Conservation (phyloP, 1,140 invertebrate genomes). For the Leptinotarsa texana region DNA sequence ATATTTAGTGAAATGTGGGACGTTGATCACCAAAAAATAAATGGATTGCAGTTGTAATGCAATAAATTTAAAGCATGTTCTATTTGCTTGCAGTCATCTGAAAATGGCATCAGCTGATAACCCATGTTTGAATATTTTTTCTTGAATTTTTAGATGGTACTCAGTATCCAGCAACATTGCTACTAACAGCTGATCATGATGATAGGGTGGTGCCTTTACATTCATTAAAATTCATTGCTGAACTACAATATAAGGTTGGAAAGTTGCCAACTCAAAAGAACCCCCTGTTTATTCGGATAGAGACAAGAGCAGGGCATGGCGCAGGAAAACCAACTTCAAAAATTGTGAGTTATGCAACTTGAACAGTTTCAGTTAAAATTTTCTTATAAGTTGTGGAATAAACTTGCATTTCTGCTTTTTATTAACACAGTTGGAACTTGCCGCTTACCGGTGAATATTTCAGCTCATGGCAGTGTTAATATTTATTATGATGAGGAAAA, state of each 20-base stretch:
- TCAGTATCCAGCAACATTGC: constrained; percentile 89
- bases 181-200: constrained; percentile 96
- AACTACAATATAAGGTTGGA: constrained; percentile 80
- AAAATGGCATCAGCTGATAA: too few relatives aligned
- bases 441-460: not conserved
- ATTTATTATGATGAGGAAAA: not conserved
- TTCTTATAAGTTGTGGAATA: not conserved
- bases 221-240: constrained; percentile 92
- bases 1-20: too few relatives aligned
- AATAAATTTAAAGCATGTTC: too few relatives aligned
- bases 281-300: constrained; percentile 86
- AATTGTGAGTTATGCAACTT: constrained; percentile 65
- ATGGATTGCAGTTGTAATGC: too few relatives aligned
- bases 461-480: not conserved
- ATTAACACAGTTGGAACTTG: too few relatives aligned
- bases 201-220: constrained; percentile 96
- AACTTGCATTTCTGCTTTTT: too few relatives aligned
- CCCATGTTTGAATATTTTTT: too few relatives aligned
- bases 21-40: too few relatives aligned
- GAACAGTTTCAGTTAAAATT: constrained; percentile 18
- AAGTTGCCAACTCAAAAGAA: constrained; percentile 73
- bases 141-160: constrained; percentile 31
- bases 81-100: too few relatives aligned
- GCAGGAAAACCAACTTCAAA: constrained; percentile 94
- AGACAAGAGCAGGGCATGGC: constrained; percentile 96